phyloP scores from a whole-genome alignment of 2,113 vertebrate species.

The Nerophis ophidion region DNA sequence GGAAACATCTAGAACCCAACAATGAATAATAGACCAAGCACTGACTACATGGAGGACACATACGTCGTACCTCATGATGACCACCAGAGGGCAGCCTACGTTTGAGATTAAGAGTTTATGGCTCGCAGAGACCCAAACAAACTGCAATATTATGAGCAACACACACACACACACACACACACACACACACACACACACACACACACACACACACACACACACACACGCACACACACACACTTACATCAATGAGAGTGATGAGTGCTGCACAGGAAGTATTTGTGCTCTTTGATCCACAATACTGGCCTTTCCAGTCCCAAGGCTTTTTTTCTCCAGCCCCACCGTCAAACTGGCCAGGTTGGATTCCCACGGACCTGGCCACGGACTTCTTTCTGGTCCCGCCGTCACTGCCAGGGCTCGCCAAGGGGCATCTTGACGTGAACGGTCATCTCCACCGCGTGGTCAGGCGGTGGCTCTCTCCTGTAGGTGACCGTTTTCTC shows the following conservation, averaged over 20 bases:
- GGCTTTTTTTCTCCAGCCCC: conserved; percentile 13
- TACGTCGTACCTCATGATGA: conserved; percentile 18
- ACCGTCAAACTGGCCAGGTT: conserved; percentile 7
- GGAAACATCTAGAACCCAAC: conserved; percentile 6
- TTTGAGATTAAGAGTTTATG: conserved; percentile 1
- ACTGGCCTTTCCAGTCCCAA: conserved; percentile 47
- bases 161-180: conserved; percentile 18
- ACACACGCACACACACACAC: conserved; percentile 5
- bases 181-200: conserved; percentile 2
- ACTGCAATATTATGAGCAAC: conserved; percentile 45
- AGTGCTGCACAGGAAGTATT: conserved; percentile 18
- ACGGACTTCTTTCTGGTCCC: conserved; percentile 8
- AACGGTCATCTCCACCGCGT: conserved; percentile 80
- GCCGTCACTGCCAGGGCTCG: conserved; percentile 71
- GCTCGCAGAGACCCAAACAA: conserved; percentile 9
- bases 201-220: conserved; percentile 5
- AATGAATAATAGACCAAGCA: conserved; percentile 4
- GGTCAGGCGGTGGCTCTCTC: conserved; percentile 77
- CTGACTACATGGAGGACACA: conserved; percentile 24
- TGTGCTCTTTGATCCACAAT: conserved; percentile 41
- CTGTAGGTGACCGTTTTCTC: conserved; percentile 91
- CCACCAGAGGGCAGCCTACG: conserved; percentile 52
- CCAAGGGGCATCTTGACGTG: conserved; percentile 82
- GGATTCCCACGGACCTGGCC: conserved; percentile 10
- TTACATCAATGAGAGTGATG: conserved; percentile 26